Evolutionary conservation across 2,888 invertebrate species (phyloP).

Genomic region (Exocentrus adspersus): DNA sequence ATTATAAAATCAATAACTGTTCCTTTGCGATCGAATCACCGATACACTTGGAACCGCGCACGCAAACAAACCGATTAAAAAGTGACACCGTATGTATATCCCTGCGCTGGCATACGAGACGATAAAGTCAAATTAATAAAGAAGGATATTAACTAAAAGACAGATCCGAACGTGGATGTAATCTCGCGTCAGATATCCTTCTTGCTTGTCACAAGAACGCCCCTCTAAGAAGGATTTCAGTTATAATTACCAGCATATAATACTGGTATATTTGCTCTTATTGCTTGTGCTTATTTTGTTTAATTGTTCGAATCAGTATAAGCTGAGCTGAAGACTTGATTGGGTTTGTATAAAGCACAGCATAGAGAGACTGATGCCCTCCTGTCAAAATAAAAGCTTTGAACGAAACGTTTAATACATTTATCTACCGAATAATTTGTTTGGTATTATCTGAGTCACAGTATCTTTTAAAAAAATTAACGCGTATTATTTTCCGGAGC

Average conservation of each 20-base stretch:
- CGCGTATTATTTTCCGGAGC: slow-evolving; percentile 21
- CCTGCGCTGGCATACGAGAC: background rate
- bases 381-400: too few species aligned
- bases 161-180: background rate
- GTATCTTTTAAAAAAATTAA: slow-evolving; percentile 22
- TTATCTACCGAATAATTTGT: slow-evolving; percentile 10
- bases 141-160: background rate
- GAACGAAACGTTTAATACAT: background rate
- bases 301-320: too few species aligned
- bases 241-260: too few species aligned
- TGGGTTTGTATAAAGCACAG: too few species aligned
- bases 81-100: too few species aligned
- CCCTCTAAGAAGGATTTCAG: background rate
- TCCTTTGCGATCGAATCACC: too few species aligned
- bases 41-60: too few species aligned
- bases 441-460: slow-evolving; percentile 12
- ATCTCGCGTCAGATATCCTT: background rate
- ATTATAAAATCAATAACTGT: too few species aligned
- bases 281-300: too few species aligned
- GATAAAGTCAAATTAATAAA: background rate
- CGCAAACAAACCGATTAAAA: too few species aligned
- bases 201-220: background rate
- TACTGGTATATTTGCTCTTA: too few species aligned
- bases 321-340: background rate
- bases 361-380: too few species aligned